Conservation (phyloP, 2,888 invertebrate genomes). For the Marasmarcha lunaedactyla region DNA sequence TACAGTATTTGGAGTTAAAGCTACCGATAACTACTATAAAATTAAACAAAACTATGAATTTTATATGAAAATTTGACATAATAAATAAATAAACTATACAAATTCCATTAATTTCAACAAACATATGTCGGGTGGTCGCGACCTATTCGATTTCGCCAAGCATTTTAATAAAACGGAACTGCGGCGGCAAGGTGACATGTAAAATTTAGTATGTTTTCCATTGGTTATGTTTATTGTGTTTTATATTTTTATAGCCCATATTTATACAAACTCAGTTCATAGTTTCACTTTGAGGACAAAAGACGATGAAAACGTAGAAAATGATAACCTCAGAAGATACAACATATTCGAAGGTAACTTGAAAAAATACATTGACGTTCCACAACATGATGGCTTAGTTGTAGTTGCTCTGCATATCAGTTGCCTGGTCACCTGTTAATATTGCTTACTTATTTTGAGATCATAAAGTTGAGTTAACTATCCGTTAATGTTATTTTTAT, state of each 20-base stretch:
- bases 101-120: background rate
- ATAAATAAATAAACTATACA: background rate
- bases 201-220: conserved; percentile 13
- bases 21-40: conserved; percentile 20
- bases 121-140: conserved; percentile 12
- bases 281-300: conserved; percentile 6
- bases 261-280: background rate
- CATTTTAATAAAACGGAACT: conserved; percentile 2
- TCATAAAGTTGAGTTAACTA: too few species aligned
- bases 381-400: too few species aligned
- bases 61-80: conserved; percentile 32
- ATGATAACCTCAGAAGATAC: background rate
- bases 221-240: conserved; percentile 56
- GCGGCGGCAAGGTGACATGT: conserved; percentile 34
- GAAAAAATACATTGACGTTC: background rate
- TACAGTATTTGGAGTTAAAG: conserved; percentile 21
- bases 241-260: conserved; percentile 32
- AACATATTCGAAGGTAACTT: background rate
- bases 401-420: too few species aligned
- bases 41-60: conserved; percentile 38
- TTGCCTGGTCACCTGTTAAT: too few species aligned
- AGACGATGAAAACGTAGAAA: background rate
- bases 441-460: too few species aligned
- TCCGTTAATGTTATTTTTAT: too few species aligned
- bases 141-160: conserved; percentile 23